These are phyloP conservation scores for Netelia fuscicornis DNA, from an alignment of 2,888 invertebrate species.

Conservation along the genomic window DNA sequence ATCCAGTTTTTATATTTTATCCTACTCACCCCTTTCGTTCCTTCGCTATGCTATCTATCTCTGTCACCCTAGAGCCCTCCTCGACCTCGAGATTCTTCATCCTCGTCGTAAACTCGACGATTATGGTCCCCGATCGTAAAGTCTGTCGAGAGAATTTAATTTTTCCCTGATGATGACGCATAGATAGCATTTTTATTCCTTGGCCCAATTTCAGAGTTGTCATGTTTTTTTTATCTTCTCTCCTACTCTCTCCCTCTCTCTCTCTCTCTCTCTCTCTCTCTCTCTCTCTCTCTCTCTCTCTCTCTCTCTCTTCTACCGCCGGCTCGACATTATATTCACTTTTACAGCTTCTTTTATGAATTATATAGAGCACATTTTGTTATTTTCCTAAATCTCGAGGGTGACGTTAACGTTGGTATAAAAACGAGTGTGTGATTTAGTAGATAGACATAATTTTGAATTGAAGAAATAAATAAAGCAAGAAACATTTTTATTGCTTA, in stretches of 20 bases:
- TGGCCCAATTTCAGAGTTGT: not conserved
- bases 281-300: too few relatives aligned
- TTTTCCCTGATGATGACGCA: slow-evolving; percentile 54
- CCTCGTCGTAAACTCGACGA: slow-evolving; percentile 51
- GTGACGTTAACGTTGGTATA: too few relatives aligned
- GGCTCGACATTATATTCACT: slow-evolving; percentile 18
- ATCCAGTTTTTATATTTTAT: not conserved
- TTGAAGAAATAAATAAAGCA: not conserved
- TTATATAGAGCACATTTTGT: not conserved
- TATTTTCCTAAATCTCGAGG: too few relatives aligned
- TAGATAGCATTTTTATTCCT: slow-evolving; percentile 14
- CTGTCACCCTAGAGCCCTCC: not conserved
- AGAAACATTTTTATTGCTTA: not conserved
- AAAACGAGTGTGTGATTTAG: too few relatives aligned
- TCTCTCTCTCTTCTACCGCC: not conserved
- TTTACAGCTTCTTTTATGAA: slow-evolving; percentile 8
- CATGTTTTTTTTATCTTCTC: not conserved
- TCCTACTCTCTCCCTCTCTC: too few relatives aligned
- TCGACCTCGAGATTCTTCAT: slow-evolving; percentile 32
- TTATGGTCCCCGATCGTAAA: slow-evolving; percentile 59
- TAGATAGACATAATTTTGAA: not conserved
- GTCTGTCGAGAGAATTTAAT: slow-evolving; percentile 56
- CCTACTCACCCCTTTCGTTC: not conserved
- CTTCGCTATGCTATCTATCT: not conserved
- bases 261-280: too few relatives aligned